Evolutionary conservation across 2,113 vertebrate species (phyloP).

Genomic region (Myotis lucifugus): DNA sequence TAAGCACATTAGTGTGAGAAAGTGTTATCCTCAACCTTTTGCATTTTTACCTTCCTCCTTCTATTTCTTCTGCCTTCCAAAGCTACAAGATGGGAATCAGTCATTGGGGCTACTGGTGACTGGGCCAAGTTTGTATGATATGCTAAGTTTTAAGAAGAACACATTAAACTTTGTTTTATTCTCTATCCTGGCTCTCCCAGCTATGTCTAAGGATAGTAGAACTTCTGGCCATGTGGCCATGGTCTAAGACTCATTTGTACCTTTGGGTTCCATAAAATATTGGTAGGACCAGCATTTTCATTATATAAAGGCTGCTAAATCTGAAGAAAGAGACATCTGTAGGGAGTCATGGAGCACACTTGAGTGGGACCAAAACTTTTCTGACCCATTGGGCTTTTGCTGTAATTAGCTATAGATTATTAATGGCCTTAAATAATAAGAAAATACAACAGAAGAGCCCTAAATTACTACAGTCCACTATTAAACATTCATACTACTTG

Average conservation of each 20-base stretch:
- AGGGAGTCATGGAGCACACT: neutral
- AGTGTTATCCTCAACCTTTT: neutral
- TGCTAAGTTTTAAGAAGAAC: neutral
- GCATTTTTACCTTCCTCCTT: neutral
- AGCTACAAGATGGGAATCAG: neutral
- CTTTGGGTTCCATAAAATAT: conserved; percentile 39
- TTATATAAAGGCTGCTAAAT: neutral
- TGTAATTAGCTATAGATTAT: conserved; percentile 18
- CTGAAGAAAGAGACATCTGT: neutral
- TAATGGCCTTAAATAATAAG: neutral
- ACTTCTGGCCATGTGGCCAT: neutral
- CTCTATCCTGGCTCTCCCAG: neutral
- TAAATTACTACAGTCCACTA: neutral
- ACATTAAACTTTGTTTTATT: conserved; percentile 32
- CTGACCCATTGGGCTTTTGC: neutral
- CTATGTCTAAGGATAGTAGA: neutral
- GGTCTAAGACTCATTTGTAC: neutral
- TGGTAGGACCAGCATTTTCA: neutral
- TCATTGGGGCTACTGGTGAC: neutral
- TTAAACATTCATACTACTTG: neutral
- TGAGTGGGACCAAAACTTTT: neutral
- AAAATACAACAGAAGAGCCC: neutral
- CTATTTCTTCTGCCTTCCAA: conserved; percentile 1
- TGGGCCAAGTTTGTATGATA: neutral
- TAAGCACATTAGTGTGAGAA: neutral